Conservation (phyloP, 2,797 vertebrate genomes). For the Microhierax caerulescens region DNA sequence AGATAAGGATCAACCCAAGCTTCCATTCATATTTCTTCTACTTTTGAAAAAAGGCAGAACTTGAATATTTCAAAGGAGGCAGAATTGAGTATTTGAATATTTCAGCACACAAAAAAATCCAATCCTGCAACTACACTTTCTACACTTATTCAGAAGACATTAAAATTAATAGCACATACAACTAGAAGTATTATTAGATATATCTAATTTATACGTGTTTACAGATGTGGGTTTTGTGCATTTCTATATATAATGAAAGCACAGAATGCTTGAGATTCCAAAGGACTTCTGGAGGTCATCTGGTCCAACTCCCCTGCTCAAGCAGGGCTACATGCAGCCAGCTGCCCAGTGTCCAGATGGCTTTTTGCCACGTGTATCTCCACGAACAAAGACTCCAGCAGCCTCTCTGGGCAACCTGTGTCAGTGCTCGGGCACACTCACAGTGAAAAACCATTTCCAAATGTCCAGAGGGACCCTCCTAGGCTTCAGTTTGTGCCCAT, state of each 20-base stretch:
- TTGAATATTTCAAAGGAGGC: background rate
- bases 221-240: background rate
- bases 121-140: background rate
- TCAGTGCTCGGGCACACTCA: background rate
- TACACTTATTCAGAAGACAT: background rate
- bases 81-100: background rate
- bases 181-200: background rate
- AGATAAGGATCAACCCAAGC: background rate
- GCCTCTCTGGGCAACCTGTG: no score
- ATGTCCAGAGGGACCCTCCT: background rate
- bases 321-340: background rate
- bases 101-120: background rate
- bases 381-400: background rate
- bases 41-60: slow-evolving; percentile 10
- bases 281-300: background rate
- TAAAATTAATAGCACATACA: background rate
- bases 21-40: background rate
- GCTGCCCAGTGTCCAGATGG: background rate
- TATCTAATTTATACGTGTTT: background rate
- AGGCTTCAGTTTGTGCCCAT: background rate
- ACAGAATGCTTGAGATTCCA: background rate
- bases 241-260: background rate
- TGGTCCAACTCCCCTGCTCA: background rate
- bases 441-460: background rate
- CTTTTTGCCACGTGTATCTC: background rate